Percentiles rank a stretch among this genome's conserved stretches.
Evolutionary conservation across 1,140 invertebrate genomes (phyloP).

Genomic region (silkworm (Bombyx mori)): DNA sequence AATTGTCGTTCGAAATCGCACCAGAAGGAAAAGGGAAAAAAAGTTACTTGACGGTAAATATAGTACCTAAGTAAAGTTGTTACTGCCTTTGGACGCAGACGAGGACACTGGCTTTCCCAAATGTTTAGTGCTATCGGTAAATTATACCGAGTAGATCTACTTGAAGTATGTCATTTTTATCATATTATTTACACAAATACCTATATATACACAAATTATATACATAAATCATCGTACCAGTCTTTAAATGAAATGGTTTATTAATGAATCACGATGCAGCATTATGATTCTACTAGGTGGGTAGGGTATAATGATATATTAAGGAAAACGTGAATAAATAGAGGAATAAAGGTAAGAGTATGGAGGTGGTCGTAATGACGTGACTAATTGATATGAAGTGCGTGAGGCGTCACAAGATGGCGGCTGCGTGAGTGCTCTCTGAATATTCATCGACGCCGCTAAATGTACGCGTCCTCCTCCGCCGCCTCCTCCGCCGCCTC

Average conservation of each 20-base stretch:
- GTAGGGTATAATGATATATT: neutral
- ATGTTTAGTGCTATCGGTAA: too few species aligned
- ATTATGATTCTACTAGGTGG: neutral
- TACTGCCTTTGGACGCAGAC: too few species aligned
- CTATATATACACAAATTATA: too few species aligned
- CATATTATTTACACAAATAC: neutral
- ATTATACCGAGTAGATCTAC: neutral
- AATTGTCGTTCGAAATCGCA: too few species aligned
- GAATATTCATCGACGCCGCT: conserved; percentile 20
- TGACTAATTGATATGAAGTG: conserved; percentile 26
- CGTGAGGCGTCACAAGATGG: conserved; percentile 19
- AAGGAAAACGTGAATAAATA: neutral
- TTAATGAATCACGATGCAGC: neutral
- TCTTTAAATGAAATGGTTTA: neutral
- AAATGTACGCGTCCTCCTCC: conserved; percentile 10
- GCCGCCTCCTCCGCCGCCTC: too few species aligned
- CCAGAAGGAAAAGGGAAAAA: neutral
- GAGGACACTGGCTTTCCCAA: too few species aligned
- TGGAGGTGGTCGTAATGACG: conserved; percentile 12
- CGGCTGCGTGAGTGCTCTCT: conserved; percentile 19
- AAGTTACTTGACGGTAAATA: neutral
- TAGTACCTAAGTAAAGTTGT: too few species aligned
- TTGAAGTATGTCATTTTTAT: neutral
- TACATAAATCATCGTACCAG: neutral
- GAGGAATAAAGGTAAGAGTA: neutral